phyloP scores from a whole-genome alignment of 2,797 vertebrate genomes.

The Betta splendens region DNA sequence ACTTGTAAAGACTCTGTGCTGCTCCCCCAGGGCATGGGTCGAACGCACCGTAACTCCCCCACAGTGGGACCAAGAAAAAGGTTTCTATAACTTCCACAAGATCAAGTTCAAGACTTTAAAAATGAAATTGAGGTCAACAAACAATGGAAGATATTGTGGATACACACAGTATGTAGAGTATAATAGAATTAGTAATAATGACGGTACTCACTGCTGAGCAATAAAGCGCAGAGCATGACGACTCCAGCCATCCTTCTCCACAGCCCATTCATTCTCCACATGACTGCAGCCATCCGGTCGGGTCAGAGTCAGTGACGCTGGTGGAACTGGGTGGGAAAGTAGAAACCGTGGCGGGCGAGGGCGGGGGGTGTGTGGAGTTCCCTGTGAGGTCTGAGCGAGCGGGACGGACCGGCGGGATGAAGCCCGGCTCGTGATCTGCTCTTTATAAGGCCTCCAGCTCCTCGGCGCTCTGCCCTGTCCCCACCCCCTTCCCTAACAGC shows the following conservation, averaged over 20 bases:
- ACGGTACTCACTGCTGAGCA: conserved; percentile 79
- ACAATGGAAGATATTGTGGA: not conserved
- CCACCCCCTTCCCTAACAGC: conserved; percentile 73
- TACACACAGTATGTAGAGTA: not conserved
- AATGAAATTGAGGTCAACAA: not conserved
- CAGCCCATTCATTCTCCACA: conserved; percentile 78
- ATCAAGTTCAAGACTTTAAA: too few relatives aligned
- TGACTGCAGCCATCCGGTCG: conserved; percentile 72
- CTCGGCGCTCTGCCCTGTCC: conserved; percentile 52
- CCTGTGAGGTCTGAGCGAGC: conserved; percentile 74
- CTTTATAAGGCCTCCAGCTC: conserved; percentile 79
- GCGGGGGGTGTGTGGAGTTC: conserved; percentile 66
- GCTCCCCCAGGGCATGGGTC: too few relatives aligned
- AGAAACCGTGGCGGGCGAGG: conserved; percentile 36
- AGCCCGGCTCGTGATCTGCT: conserved; percentile 75
- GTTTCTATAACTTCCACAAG: too few relatives aligned
- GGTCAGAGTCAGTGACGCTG: conserved; percentile 46
- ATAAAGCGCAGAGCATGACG: conserved; percentile 67
- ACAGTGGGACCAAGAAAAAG: too few relatives aligned
- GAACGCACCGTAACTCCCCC: too few relatives aligned
- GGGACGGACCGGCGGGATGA: conserved; percentile 77
- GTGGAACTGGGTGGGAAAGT: conserved; percentile 36
- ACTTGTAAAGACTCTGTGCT: too few relatives aligned
- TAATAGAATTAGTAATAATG: not conserved
- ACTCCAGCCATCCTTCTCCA: conserved; percentile 63